Conservation (phyloP, 2,888 invertebrate species). For the Mimumesa dahlbomi region DNA sequence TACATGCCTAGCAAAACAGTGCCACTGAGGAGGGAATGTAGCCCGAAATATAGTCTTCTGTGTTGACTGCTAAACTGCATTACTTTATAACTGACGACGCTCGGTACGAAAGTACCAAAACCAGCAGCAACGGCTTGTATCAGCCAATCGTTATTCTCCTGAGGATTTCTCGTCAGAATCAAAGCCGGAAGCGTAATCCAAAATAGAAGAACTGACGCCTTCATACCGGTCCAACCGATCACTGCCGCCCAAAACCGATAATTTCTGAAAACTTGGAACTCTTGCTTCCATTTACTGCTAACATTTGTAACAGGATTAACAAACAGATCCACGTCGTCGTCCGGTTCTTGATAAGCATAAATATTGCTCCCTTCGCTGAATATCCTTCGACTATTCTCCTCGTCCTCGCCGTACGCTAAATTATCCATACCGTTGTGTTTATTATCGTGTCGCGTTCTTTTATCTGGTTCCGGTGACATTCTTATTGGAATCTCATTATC, state of each 20-base stretch:
- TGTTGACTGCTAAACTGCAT: slow-evolving; percentile 48
- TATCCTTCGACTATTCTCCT: slow-evolving; percentile 11
- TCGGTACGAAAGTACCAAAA: slow-evolving; percentile 61
- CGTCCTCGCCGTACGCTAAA: slow-evolving; percentile 16
- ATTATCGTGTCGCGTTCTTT: not conserved
- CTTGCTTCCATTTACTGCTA: slow-evolving; percentile 57
- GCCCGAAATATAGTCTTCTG: slow-evolving; percentile 67
- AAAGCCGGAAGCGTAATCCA: slow-evolving; percentile 63
- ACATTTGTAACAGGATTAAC: slow-evolving; percentile 31
- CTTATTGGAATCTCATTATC: slow-evolving; percentile 66
- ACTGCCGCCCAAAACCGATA: slow-evolving; percentile 65
- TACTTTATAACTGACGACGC: slow-evolving; percentile 60
- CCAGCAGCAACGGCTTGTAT: slow-evolving; percentile 55
- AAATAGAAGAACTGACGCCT: slow-evolving; percentile 56
- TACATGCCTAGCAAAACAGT: slow-evolving; percentile 60
- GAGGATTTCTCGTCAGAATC: slow-evolving; percentile 13
- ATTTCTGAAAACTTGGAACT: slow-evolving; percentile 53
- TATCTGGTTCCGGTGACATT: slow-evolving; percentile 18
- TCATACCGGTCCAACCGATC: slow-evolving; percentile 61
- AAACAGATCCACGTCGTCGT: slow-evolving; percentile 63
- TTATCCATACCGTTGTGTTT: slow-evolving; percentile 1
- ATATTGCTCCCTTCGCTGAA: slow-evolving; percentile 60
- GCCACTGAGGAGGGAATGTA: slow-evolving; percentile 63
- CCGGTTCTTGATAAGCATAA: slow-evolving; percentile 65
- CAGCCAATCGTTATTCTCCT: slow-evolving; percentile 37